Percentiles rank a stretch among this genome's conserved stretches.
Evolutionary conservation across 2,888 invertebrate genomes (phyloP).

Genomic region (Axea sp.): DNA sequence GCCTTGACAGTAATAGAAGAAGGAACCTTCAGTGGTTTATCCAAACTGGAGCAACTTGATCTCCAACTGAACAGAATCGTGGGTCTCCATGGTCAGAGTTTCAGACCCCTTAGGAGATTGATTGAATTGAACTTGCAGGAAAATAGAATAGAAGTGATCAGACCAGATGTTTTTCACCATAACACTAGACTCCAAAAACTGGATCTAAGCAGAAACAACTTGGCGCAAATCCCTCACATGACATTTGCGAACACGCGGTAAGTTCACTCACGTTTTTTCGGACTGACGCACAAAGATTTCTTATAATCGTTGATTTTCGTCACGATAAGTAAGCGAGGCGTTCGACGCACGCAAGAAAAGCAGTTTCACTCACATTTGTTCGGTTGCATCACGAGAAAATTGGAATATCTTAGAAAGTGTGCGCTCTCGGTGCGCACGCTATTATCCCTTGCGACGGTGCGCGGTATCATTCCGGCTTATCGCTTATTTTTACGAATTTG

Average conservation of each 20-base stretch:
- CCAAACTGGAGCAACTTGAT: conserved; percentile 86
- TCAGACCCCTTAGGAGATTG: conserved; percentile 83
- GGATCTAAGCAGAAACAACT: conserved; percentile 88
- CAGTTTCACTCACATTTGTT: conserved; percentile 72
- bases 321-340: conserved; percentile 48
- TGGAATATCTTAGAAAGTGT: conserved; percentile 74
- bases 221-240: conserved; percentile 84
- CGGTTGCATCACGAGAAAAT: conserved; percentile 72
- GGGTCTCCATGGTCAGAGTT: conserved; percentile 84
- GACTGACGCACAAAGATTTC: neutral
- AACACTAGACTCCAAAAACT: conserved; percentile 83
- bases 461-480: conserved; percentile 67
- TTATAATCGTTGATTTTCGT: conserved; percentile 20
- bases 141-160: conserved; percentile 87
- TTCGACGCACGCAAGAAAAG: conserved; percentile 64
- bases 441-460: conserved; percentile 67
- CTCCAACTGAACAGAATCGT: conserved; percentile 87
- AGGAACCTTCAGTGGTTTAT: conserved; percentile 85
- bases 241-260: conserved; percentile 82
- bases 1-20: conserved; percentile 86
- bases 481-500: too few species aligned
- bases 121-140: conserved; percentile 87
- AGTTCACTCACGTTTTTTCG: conserved; percentile 12
- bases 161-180: conserved; percentile 85
- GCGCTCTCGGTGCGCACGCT: conserved; percentile 65